Evolutionary conservation across 2,797 vertebrate genomes (phyloP), one percentile per base, ranked within the genome.

Genomic region (Sternarchorhynchus goeldii): DNA sequence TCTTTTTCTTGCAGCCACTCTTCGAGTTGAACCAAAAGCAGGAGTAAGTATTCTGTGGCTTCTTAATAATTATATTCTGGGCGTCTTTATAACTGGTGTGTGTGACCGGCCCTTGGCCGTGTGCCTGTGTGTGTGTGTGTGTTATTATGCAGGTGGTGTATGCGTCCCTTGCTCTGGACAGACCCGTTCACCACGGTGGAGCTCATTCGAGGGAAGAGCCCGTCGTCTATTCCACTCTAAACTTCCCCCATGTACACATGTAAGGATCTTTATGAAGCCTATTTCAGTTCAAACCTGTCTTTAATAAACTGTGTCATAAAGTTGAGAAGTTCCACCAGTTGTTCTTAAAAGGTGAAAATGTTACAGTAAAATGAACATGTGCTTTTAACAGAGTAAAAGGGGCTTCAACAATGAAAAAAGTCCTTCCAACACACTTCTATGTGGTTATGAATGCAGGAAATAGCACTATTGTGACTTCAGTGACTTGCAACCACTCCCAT

Each of bases 81-180:
- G n/a, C n/a, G 60, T 75, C 45, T 0, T 58, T 39, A 6, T 18
- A 58, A 32, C 56, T 4, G 31, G 18, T 14, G 21, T 6, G 21
- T 69, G 12, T 6, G 3, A 5, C 14, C 4, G 18, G 2, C 18
- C n/a, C n/a, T 50, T 41, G 1, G 2, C 31, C 21, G 16, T 18
- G 55, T 6, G 41, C 21, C 5, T 5, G 8, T 50, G 20, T 55
- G 20, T 25, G 12, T 14, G 45, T 21, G 16, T 41, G 1, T 16
- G 10, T 45, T 74, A 31, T 81, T 78, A 14, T 68, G 34, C 82
- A 93, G 91, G 82, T 92, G 75, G 84, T 90, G 81, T 93, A 93
- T 55, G 86, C 91, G 78, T 87, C 85, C 17, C 77, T 93, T 66
- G 79, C 85, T 31, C 50, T 88, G 67, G 77, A 79, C 2, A 21